Conservation (phyloP, 2,113 vertebrate species). For the Spea bombifrons region DNA sequence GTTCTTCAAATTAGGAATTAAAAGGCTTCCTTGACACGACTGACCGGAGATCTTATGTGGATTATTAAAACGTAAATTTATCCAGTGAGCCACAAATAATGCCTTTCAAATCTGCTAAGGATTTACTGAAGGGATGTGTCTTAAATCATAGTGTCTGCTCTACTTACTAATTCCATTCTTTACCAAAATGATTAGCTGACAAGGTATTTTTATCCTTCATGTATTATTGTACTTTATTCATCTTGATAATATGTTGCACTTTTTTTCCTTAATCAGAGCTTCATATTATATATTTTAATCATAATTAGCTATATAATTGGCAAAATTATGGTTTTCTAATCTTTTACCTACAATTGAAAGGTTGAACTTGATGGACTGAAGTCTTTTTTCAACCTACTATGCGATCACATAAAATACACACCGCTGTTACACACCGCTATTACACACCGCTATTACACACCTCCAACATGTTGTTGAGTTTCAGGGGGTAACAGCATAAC, state of each 20-base stretch:
- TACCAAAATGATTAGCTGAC: slow-evolving; percentile 9
- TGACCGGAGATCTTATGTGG: slow-evolving; percentile 11
- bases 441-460: too few relatives aligned
- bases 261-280: too few relatives aligned
- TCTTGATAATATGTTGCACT: not conserved
- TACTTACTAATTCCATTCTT: not conserved
- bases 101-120: slow-evolving; percentile 24
- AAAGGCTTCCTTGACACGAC: not conserved
- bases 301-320: too few relatives aligned
- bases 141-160: not conserved
- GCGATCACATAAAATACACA: too few relatives aligned
- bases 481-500: too few relatives aligned
- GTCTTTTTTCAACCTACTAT: too few relatives aligned
- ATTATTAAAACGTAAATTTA: slow-evolving; percentile 22
- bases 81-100: slow-evolving; percentile 4
- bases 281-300: too few relatives aligned
- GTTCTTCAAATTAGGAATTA: not conserved
- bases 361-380: too few relatives aligned
- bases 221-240: not conserved
- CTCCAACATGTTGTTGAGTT: too few relatives aligned
- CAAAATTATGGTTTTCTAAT: too few relatives aligned
- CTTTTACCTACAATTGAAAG: too few relatives aligned
- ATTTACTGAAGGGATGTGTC: not conserved
- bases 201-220: slow-evolving; percentile 2
- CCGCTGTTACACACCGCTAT: too few relatives aligned